Base-by-base conservation (phyloP, 2,797 vertebrate species). In the Poeciliopsis gracilis region DNA sequence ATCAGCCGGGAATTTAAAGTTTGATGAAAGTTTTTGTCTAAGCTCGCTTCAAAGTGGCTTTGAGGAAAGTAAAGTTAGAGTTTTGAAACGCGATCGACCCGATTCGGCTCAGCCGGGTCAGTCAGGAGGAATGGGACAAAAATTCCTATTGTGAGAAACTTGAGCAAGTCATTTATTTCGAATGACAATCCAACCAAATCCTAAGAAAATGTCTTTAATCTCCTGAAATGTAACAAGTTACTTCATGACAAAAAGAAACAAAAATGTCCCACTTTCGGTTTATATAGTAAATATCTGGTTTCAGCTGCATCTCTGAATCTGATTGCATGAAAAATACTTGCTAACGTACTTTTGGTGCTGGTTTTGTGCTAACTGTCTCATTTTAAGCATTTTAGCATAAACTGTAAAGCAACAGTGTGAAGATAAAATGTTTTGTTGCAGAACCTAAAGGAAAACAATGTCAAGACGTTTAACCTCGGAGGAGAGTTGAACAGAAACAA, bases 401-500 rank as follows among this genome's bases (percentile, higher is more conserved):
- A 69, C 20, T 69, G n/a, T 70, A 70, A 69, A 69, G 23, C 63
- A 25, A 41, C 11, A 38, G 36, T 38, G 25, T 43, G 38, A n/a
- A 43, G 38, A 12, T 69, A 43, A 43, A 43, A 69, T 5, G 38
- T 43, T 69, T 41, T 1, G 11, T n/a, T 43, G 36, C 38, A 15
- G 12, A 41, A 41, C 33, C 33, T 41, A 5, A 43, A n/a, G 13
- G n/a, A 25, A 30, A 43, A 67, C 23, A 49, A 25, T 36, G 43
- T 69, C 49, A 51, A 84, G 53, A 76, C 71, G 77, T 73, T 20
- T 79, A 73, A 77, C 83, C 79, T 88, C 78, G 41, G 75, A 82
- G 73, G 77, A 88, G 90, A 86, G 73, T 74, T 55, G 73, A 79
- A 83, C 25, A 61, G 80, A 83, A 78, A 73, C 63, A 76, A 51